Conservation (phyloP, 1,140 invertebrate species). For the Tetramorium parvispinum region DNA sequence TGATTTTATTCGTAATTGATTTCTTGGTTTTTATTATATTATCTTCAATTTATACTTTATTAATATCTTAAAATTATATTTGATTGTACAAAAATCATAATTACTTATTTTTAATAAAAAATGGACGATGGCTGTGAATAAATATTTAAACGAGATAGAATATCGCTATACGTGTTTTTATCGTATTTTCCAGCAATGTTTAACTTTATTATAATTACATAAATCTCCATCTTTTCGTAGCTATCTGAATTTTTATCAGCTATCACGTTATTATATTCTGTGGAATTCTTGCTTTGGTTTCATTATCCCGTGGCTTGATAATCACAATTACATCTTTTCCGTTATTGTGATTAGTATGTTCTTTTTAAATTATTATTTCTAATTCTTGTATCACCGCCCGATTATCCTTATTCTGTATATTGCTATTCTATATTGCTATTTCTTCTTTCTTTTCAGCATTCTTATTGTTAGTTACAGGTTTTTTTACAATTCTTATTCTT, state of each 20-base stretch:
- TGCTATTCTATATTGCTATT: not conserved
- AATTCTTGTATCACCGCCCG: not conserved
- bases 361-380: not conserved
- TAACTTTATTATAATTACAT: not conserved
- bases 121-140: not conserved
- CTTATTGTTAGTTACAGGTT: not conserved
- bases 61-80: not conserved
- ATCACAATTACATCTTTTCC: not conserved
- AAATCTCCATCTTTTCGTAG: not conserved
- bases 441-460: not conserved
- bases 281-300: not conserved
- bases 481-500: not conserved
- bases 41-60: not conserved
- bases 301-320: not conserved
- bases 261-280: not conserved
- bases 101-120: not conserved
- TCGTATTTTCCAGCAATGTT: not conserved
- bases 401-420: not conserved
- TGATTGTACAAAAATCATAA: too few species aligned
- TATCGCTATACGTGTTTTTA: not conserved
- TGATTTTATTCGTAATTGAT: not conserved
- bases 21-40: not conserved
- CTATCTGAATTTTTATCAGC: not conserved
- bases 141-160: not conserved
- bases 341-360: not conserved